Evolutionary conservation across 2,888 invertebrate species (phyloP).

Genomic region (Teleiodes luculella): DNA sequence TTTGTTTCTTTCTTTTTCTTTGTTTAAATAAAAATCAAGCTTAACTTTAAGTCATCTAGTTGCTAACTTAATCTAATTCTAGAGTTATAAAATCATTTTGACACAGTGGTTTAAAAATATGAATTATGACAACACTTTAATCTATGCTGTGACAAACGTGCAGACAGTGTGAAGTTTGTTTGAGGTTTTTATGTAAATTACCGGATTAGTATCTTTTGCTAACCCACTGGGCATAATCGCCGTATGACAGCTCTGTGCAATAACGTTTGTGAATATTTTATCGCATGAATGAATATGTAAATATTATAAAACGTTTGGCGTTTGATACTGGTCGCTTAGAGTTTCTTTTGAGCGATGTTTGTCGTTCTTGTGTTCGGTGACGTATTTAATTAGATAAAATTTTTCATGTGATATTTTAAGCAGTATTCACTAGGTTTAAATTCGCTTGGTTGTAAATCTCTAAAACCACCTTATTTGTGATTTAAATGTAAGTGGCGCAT

Average conservation of each 20-base stretch:
- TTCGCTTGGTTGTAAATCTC: too few relatives aligned
- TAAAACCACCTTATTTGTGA: too few relatives aligned
- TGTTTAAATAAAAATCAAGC: too few relatives aligned
- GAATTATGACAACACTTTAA: neutral
- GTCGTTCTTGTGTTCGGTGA: too few relatives aligned
- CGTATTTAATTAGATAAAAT: too few relatives aligned
- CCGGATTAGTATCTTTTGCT: neutral
- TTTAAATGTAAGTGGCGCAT: too few relatives aligned
- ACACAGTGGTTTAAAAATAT: neutral
- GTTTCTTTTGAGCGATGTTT: neutral
- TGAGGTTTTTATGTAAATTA: neutral
- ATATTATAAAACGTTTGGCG: neutral
- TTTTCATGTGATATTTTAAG: too few relatives aligned
- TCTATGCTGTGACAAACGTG: neutral
- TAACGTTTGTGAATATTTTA: neutral
- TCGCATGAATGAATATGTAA: neutral
- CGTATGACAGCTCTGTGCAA: neutral
- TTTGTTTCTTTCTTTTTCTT: too few relatives aligned
- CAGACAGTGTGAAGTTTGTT: neutral
- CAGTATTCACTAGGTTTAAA: too few relatives aligned
- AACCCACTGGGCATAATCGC: neutral
- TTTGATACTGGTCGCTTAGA: neutral
- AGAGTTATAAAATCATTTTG: neutral
- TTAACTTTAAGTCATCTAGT: too few relatives aligned
- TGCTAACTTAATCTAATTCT: too few relatives aligned